Conservation (phyloP, 1,140 invertebrate genomes). For the Dendroctonus ponderosae region DNA sequence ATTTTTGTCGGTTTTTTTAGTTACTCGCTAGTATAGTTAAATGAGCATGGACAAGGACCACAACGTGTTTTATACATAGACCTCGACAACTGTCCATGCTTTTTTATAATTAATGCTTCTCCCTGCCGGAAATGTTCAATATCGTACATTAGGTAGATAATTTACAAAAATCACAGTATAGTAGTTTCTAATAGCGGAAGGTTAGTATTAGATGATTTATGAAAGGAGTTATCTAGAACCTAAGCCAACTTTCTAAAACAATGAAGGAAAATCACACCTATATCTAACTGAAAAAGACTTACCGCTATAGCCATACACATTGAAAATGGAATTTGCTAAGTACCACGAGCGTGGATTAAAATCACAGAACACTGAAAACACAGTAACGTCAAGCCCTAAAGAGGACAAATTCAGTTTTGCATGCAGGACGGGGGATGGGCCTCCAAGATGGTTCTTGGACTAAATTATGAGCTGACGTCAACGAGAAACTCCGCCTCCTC, state of each 20-base stretch:
- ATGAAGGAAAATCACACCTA: slow-evolving; percentile 3
- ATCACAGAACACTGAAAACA: slow-evolving; percentile 30
- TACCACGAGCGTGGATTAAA: slow-evolving; percentile 39
- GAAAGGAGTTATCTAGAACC: too few relatives aligned
- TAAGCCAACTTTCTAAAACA: slow-evolving; percentile 25
- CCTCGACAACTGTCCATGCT: too few relatives aligned
- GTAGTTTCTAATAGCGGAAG: too few relatives aligned
- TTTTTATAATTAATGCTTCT: too few relatives aligned
- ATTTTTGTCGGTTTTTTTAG: too few relatives aligned
- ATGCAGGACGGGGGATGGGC: slow-evolving; percentile 36
- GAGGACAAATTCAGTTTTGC: slow-evolving; percentile 32
- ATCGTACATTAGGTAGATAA: too few relatives aligned
- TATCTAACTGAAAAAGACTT: slow-evolving; percentile 42
- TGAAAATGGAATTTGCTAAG: slow-evolving; percentile 56
- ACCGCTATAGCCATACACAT: slow-evolving; percentile 65
- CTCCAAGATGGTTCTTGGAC: slow-evolving; percentile 42
- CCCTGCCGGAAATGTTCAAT: too few relatives aligned
- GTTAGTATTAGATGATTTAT: too few relatives aligned
- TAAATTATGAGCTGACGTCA: slow-evolving; percentile 28
- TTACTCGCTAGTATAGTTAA: too few relatives aligned
- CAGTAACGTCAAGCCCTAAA: slow-evolving; percentile 26
- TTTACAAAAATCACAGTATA: too few relatives aligned
- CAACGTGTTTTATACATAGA: too few relatives aligned
- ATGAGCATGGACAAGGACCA: too few relatives aligned
- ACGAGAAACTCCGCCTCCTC: slow-evolving; percentile 10